A percentile compares a stretch with the other conserved stretches of the same genome.
These are phyloP conservation scores for Platysternon megacephalum DNA, from an alignment of 2,113 vertebrate species.

Conservation along the genomic window DNA sequence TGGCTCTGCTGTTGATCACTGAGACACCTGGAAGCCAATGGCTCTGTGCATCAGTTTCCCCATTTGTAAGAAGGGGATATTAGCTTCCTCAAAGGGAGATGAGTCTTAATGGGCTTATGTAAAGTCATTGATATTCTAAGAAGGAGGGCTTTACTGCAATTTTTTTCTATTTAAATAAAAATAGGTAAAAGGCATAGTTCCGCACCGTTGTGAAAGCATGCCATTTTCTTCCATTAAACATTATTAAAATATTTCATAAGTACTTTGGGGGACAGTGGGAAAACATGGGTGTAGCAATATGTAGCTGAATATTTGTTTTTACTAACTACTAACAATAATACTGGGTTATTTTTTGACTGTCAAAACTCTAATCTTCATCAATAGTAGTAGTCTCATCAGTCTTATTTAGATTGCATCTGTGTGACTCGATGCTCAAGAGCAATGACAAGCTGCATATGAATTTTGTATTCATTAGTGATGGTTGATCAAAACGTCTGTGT, in stretches of 20 bases:
- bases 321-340: conserved; percentile 1
- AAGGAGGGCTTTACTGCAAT: background rate
- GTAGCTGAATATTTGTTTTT: conserved; percentile 16
- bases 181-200: background rate
- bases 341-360: conserved; percentile 57
- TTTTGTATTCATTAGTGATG: conserved; percentile 80
- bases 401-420: conserved; percentile 67
- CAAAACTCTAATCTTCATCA: conserved; percentile 74
- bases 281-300: background rate
- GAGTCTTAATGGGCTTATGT: accelerated
- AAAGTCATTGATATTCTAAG: background rate
- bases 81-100: accelerated
- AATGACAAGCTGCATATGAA: conserved; percentile 82
- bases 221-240: conserved; percentile 8
- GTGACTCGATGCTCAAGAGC: conserved; percentile 56
- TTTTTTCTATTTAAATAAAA: background rate
- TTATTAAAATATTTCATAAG: background rate
- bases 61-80: accelerated
- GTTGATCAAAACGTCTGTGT: conserved; percentile 76
- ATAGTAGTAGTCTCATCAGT: conserved; percentile 65
- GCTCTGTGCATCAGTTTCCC: background rate
- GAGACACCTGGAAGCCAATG: background rate
- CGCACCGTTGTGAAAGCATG: background rate
- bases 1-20: background rate
- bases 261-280: background rate